Conservation (phyloP, 1,140 invertebrate species). For the Hormaphis cornu region DNA sequence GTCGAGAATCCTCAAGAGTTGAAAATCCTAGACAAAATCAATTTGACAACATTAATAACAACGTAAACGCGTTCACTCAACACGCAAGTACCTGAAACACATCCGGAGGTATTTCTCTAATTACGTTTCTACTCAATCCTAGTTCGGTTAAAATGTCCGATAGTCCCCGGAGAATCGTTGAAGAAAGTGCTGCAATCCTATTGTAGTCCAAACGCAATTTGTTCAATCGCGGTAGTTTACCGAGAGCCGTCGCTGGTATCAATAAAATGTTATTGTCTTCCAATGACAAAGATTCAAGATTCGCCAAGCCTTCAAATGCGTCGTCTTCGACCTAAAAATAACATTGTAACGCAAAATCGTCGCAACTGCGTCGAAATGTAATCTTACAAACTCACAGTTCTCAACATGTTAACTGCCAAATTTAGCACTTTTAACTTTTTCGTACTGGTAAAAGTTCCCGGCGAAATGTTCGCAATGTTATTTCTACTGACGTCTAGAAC, state of each 20-base stretch:
- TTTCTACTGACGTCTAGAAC: conserved; percentile 74
- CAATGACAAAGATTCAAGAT: conserved; percentile 66
- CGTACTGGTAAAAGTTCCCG: conserved; percentile 67
- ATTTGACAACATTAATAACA: background rate
- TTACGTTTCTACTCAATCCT: conserved; percentile 69
- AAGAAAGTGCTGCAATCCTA: conserved; percentile 71
- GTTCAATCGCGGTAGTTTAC: conserved; percentile 59
- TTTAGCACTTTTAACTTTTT: conserved; percentile 61
- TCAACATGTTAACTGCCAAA: conserved; percentile 71
- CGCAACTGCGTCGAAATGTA: background rate
- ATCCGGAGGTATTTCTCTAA: conserved; percentile 68
- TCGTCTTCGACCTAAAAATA: conserved; percentile 68
- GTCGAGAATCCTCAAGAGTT: conserved; percentile 62
- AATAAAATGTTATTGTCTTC: conserved; percentile 79
- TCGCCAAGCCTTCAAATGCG: conserved; percentile 68
- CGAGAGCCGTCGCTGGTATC: conserved; percentile 68
- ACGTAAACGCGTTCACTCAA: background rate
- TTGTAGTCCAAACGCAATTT: conserved; percentile 75
- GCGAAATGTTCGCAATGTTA: conserved; percentile 65
- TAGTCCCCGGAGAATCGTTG: conserved; percentile 60
- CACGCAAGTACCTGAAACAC: conserved; percentile 53
- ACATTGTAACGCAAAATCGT: background rate
- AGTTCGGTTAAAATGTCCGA: conserved; percentile 54
- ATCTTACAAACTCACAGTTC: conserved; percentile 56
- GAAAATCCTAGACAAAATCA: conserved; percentile 49